Percentiles rank a stretch among this genome's conserved stretches.
Conservation (phyloP, 2,797 vertebrate genomes). For the Otus scops region DNA sequence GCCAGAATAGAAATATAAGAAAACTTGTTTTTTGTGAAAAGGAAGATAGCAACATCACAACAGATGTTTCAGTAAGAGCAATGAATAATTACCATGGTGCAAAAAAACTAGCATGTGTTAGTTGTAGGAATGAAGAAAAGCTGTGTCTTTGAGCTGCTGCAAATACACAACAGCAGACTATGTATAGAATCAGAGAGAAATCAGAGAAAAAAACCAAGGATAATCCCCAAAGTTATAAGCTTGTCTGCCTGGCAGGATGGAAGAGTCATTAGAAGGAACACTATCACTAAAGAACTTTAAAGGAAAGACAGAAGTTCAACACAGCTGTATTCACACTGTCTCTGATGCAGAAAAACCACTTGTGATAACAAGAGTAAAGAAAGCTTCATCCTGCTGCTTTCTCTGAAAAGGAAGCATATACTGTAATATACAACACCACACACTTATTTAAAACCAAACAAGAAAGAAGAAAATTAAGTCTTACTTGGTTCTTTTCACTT, state of each 20-base stretch:
- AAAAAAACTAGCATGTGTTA: background rate
- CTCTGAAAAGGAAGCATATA: background rate
- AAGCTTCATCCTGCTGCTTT: background rate
- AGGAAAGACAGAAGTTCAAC: background rate
- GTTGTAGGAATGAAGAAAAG: background rate
- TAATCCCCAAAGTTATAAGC: background rate
- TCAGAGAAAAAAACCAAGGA: background rate
- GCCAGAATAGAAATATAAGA: background rate
- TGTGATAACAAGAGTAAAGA: background rate
- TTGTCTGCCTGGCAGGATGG: background rate
- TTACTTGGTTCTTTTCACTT: conserved; percentile 85
- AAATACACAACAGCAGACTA: background rate
- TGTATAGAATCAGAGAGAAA: background rate
- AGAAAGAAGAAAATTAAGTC: background rate
- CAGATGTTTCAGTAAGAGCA: background rate
- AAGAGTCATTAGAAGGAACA: background rate
- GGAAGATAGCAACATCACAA: background rate
- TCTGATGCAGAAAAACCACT: background rate
- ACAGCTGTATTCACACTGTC: background rate
- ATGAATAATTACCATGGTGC: background rate
- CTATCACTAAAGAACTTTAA: background rate
- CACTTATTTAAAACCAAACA: background rate
- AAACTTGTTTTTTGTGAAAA: background rate
- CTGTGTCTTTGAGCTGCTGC: background rate
- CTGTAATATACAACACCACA: background rate